Conservation (phyloP, 2,888 invertebrate species). For the Apodemia arnacis region DNA sequence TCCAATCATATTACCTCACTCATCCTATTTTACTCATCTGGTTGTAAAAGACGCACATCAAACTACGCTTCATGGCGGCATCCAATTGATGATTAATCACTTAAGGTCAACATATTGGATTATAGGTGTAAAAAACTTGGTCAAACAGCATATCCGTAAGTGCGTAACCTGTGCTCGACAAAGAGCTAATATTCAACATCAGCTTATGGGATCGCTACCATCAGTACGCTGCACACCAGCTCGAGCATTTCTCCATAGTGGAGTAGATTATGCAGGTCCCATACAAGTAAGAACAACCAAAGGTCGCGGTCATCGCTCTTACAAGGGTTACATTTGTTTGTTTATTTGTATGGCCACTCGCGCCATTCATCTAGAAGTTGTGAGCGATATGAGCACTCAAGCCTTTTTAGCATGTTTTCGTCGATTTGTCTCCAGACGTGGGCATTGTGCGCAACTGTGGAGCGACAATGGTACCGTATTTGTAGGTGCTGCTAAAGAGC, state of each 20-base stretch:
- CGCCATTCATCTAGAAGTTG: conserved; percentile 61
- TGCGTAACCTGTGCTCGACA: conserved; percentile 61
- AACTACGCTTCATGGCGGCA: conserved; percentile 78
- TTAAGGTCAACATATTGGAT: conserved; percentile 65
- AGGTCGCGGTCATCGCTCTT: conserved; percentile 61
- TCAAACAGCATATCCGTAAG: conserved; percentile 44
- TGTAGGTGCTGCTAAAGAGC: conserved; percentile 20
- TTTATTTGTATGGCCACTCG: conserved; percentile 40
- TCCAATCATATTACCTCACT: conserved; percentile 28
- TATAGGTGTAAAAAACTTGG: conserved; percentile 36
- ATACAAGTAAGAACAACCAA: conserved; percentile 56
- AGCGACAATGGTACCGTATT: conserved; percentile 38
- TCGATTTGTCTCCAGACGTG: conserved; percentile 46
- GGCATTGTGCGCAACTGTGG: conserved; percentile 38
- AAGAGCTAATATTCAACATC: conserved; percentile 25
- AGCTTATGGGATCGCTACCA: conserved; percentile 74
- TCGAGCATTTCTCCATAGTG: conserved; percentile 57
- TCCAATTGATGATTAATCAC: conserved; percentile 65
- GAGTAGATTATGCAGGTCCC: conserved; percentile 74
- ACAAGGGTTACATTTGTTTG: conserved; percentile 36
- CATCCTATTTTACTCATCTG: conserved; percentile 34
- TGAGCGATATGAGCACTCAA: conserved; percentile 75
- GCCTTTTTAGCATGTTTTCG: conserved; percentile 58
- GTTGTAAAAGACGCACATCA: conserved; percentile 74
- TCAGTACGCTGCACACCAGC: conserved; percentile 47